Evolutionary conservation across 2,797 vertebrate species (phyloP), one percentile per base, ranked within the genome.

Genomic region (Melanotaenia parkinsoni): DNA sequence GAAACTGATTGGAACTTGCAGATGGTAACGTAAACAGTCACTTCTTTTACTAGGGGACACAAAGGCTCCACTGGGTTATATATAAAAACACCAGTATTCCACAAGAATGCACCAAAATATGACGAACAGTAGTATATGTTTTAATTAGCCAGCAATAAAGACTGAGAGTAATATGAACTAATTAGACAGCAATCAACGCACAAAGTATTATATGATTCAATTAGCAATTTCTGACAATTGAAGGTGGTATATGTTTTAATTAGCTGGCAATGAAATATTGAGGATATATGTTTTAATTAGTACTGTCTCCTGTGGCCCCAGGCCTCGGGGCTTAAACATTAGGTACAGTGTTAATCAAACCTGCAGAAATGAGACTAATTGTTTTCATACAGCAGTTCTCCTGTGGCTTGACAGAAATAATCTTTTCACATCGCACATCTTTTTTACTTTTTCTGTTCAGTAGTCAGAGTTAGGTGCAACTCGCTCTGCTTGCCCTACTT

Each of bases 231-330:
- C 63, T 90, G 88, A 88, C 32, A 8, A 88, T 87, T 88, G 82
- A 80, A 84, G 82, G 83, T 70, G 64, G 80, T 81, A 90, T 92
- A 87, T 89, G 90, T 91, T 90, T 91, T 93, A 92, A 93, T 92
- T 91, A 91, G 92, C 84, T 58, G 9, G 69, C 78, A 69, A 62
- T 53, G 63, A 70, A 83, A 86, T 70, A 67, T 58, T 38, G 62
- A 86, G 85, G 85, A 83, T 90, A 87, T 90, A 92, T 91, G 84
- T 91, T 91, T 92, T 92, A 92, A 92, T 93, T 91, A 92, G 90
- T 67, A 33, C 2, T 2, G 70, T 91, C 90, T 84, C 90, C 65
- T 70, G 89, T 81, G 91, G 90, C 70, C 80, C 47, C 5, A 68
- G 83, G 83, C 87, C 87, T 75, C 35, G 0, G 86, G 91, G 75